These are phyloP conservation scores for Esperia sulphurella DNA, from an alignment of 2,888 invertebrate species.

Conservation along the genomic window DNA sequence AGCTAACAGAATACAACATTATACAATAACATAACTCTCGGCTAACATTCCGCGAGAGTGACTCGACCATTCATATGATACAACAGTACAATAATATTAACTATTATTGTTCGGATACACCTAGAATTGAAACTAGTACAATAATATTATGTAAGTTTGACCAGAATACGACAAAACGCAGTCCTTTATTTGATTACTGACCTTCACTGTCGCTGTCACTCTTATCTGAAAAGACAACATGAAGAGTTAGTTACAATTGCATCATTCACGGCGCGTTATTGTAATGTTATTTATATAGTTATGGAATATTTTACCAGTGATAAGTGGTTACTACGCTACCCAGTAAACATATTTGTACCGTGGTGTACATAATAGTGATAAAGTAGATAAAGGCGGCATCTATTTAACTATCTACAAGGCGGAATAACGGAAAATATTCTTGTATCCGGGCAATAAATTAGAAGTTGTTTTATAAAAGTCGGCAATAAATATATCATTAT, in stretches of 20 bases:
- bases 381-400: not conserved
- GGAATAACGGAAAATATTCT: too few species aligned
- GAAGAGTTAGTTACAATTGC: not conserved
- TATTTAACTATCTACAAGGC: not conserved
- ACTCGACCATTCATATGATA: conserved; percentile 6
- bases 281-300: not conserved
- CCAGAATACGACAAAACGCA: conserved; percentile 74
- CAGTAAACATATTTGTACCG: not conserved
- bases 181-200: conserved; percentile 81
- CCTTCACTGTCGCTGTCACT: conserved; percentile 97
- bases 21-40: conserved; percentile 21
- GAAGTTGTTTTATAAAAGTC: too few species aligned
- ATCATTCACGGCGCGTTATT: not conserved
- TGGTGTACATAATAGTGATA: not conserved
- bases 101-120: conserved; percentile 40
- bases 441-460: too few species aligned
- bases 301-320: not conserved
- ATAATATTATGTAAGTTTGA: conserved; percentile 73
- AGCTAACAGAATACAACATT: conserved; percentile 68
- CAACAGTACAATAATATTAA: conserved; percentile 33
- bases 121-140: conserved; percentile 64
- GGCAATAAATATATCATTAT: too few species aligned
- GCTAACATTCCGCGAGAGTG: conserved; percentile 4
- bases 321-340: not conserved
- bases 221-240: conserved; percentile 83